These are phyloP conservation scores for Phallusia fumigata DNA, from an alignment of 23 tunicate genomes.

Conservation along the genomic window DNA sequence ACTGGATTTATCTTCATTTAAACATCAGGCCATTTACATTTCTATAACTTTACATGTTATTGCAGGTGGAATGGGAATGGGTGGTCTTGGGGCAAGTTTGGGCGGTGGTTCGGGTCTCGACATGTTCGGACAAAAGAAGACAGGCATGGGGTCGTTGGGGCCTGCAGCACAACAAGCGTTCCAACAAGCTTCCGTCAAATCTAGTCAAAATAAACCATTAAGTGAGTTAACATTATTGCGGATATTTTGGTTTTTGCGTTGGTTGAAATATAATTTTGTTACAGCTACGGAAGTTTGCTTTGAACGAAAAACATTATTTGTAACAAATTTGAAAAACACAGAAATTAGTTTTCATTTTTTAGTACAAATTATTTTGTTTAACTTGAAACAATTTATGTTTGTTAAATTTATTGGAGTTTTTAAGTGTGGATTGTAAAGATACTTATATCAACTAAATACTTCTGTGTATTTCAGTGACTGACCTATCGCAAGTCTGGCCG, in stretches of 20 bases:
- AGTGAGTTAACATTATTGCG: conserved; percentile 13
- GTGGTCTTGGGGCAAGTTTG: conserved; percentile 38
- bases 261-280: too few species aligned
- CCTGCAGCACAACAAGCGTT: conserved; percentile 83
- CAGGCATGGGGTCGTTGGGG: conserved; percentile 45
- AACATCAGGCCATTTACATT: too few species aligned
- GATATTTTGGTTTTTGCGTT: neutral
- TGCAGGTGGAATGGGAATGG: conserved; percentile 38
- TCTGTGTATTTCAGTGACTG: conserved; percentile 24
- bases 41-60: neutral
- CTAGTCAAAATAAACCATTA: conserved; percentile 24
- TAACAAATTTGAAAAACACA: too few species aligned
- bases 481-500: conserved; percentile 80
- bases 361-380: too few species aligned
- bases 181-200: conserved; percentile 75
- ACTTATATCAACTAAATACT: too few species aligned
- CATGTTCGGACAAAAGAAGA: conserved; percentile 71
- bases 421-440: too few species aligned
- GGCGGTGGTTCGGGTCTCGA: conserved; percentile 48
- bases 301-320: too few species aligned
- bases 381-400: too few species aligned
- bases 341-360: too few species aligned
- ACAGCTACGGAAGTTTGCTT: too few species aligned
- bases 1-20: too few species aligned
- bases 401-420: too few species aligned